Evolutionary conservation across 1,140 invertebrate species (phyloP).

Genomic region (Drosophila navojoa): DNA sequence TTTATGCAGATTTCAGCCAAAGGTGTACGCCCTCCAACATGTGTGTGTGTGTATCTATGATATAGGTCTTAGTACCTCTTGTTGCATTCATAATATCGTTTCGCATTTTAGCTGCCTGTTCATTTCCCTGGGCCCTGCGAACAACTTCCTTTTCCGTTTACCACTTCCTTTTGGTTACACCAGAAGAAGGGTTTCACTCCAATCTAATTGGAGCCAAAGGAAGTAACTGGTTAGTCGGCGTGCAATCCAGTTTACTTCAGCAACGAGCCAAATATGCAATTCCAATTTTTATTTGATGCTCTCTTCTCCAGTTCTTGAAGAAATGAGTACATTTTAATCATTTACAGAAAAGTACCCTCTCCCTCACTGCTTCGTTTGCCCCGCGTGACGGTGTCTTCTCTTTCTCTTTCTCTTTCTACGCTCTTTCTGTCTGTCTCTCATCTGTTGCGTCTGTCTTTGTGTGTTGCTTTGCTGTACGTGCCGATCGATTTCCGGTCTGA

Average conservation of each 20-base stretch:
- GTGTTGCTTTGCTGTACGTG: conserved; percentile 55
- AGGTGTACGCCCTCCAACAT: conserved; percentile 30
- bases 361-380: conserved; percentile 6
- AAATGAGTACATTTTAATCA: conserved; percentile 38
- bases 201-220: conserved; percentile 44
- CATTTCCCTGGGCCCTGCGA: conserved; percentile 29
- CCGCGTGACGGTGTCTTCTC: neutral
- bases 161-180: conserved; percentile 30
- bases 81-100: conserved; percentile 20
- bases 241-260: conserved; percentile 31
- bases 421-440: conserved; percentile 19
- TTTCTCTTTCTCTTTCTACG: neutral
- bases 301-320: conserved; percentile 12
- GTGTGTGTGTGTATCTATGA: neutral
- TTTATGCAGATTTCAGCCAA: conserved; percentile 58
- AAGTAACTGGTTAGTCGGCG: conserved; percentile 47
- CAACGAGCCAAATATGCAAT: conserved; percentile 7
- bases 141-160: conserved; percentile 51
- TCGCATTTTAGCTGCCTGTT: conserved; percentile 13
- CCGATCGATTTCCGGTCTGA: conserved; percentile 83
- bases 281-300: conserved; percentile 20
- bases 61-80: conserved; percentile 2
- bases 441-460: conserved; percentile 30
- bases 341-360: conserved; percentile 28
- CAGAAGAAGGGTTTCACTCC: conserved; percentile 21